Conservation (phyloP, 1,140 invertebrate species). For the Piezodorus guildinii region DNA sequence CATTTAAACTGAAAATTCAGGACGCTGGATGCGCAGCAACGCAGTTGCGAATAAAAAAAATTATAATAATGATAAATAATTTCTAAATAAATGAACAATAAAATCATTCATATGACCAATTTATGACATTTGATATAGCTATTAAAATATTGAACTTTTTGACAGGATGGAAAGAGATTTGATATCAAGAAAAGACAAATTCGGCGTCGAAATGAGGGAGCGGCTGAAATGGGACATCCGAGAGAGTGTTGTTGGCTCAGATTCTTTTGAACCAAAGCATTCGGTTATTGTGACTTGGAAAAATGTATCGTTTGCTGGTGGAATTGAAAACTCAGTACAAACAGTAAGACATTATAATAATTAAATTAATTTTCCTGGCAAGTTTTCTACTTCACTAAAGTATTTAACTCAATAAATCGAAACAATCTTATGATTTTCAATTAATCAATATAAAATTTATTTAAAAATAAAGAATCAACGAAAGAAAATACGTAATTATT, state of each 20-base stretch:
- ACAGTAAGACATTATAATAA: conserved; percentile 41
- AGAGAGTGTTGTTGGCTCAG: conserved; percentile 79
- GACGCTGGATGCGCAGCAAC: no score
- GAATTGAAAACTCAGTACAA: conserved; percentile 65
- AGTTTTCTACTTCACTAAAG: not conserved
- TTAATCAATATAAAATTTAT: no score
- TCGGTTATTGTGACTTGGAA: conserved; percentile 90
- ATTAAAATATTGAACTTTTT: no score
- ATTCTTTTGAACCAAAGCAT: conserved; percentile 81
- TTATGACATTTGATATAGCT: no score
- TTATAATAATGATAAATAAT: no score
- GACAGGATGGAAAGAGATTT: conserved; percentile 53
- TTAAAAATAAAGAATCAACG: not conserved
- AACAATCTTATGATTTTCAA: not conserved
- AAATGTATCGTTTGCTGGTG: conserved; percentile 84
- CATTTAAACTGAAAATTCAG: no score
- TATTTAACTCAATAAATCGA: not conserved
- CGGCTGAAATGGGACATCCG: conserved; percentile 78
- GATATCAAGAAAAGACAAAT: conserved; percentile 60
- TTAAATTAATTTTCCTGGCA: conserved; percentile 1
- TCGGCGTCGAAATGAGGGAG: conserved; percentile 77
- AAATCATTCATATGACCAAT: no score
- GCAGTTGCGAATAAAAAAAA: no score
- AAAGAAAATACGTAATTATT: not conserved
- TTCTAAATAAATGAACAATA: no score